Evolutionary conservation across 2,113 vertebrate genomes (phyloP).

Genomic region (Sinocyclocheilus maitianheensis): DNA sequence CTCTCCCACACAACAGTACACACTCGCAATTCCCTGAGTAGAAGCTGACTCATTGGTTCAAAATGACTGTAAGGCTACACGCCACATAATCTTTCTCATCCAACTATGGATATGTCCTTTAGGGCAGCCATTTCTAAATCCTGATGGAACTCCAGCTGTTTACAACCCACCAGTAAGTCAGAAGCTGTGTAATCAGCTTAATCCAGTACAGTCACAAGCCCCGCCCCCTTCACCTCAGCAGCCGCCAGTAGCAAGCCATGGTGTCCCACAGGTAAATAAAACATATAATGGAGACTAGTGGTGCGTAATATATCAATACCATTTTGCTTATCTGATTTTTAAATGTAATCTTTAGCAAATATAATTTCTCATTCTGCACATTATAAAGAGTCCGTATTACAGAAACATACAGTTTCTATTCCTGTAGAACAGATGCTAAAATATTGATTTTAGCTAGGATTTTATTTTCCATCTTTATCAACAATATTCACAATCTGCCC

Average conservation of each 20-base stretch:
- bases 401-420: not conserved
- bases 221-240: constrained; percentile 72
- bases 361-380: not conserved
- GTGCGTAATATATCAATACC: not conserved
- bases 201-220: constrained; percentile 71
- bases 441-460: too few relatives aligned
- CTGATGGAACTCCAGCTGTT: constrained; percentile 90
- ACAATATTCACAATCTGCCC: not conserved
- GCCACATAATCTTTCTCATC: not conserved
- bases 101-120: constrained; percentile 40
- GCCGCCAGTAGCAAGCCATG: constrained; percentile 74
- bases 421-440: too few relatives aligned
- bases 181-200: constrained; percentile 77
- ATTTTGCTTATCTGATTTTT: not conserved
- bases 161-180: constrained; percentile 89
- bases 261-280: constrained; percentile 82
- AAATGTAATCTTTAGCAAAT: not conserved
- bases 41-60: constrained; percentile 18
- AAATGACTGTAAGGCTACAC: not conserved
- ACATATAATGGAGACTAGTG: not conserved
- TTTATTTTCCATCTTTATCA: not conserved
- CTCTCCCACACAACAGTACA: not conserved
- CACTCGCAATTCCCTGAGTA: not conserved
- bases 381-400: not conserved
- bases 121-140: constrained; percentile 96